These are phyloP conservation scores for Spongilla lacustris DNA, from an alignment of 37 sponge, comb jelly and placozoan species.

Conservation along the genomic window DNA sequence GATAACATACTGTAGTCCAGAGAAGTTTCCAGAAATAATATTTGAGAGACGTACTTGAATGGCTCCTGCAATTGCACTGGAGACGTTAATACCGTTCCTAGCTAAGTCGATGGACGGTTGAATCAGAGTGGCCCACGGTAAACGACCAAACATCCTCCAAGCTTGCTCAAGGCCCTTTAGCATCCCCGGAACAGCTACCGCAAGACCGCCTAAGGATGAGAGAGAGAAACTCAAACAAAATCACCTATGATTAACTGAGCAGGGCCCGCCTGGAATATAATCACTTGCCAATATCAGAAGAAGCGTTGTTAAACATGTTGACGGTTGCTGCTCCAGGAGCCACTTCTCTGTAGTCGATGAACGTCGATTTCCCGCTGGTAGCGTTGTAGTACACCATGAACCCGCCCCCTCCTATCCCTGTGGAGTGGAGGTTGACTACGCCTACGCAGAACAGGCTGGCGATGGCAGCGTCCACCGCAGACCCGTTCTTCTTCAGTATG, in stretches of 20 bases:
- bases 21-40: slow-evolving; percentile 27
- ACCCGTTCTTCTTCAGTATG: slow-evolving; percentile 76
- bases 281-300: background rate
- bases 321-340: slow-evolving; percentile 71
- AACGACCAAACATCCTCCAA: slow-evolving; percentile 60
- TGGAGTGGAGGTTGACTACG: slow-evolving; percentile 87
- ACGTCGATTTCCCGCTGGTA: slow-evolving; percentile 29
- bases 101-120: slow-evolving; percentile 75
- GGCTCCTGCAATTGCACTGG: slow-evolving; percentile 58
- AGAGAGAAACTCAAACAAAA: background rate
- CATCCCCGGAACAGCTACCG: slow-evolving; percentile 85
- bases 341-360: slow-evolving; percentile 88
- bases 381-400: slow-evolving; percentile 89
- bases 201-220: slow-evolving; percentile 65
- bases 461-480: slow-evolving; percentile 94
- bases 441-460: slow-evolving; percentile 89
- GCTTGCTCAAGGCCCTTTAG: slow-evolving; percentile 71
- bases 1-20: slow-evolving; percentile 49
- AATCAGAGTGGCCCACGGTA: slow-evolving; percentile 76
- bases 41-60: slow-evolving; percentile 27
- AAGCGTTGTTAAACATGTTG: slow-evolving; percentile 22
- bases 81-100: slow-evolving; percentile 68
- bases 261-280: no score
- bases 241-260: background rate
- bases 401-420: slow-evolving; percentile 97